These are phyloP conservation scores for Phrynocephalus vlangalii DNA, from an alignment of 2,797 vertebrate genomes.

Conservation along the genomic window DNA sequence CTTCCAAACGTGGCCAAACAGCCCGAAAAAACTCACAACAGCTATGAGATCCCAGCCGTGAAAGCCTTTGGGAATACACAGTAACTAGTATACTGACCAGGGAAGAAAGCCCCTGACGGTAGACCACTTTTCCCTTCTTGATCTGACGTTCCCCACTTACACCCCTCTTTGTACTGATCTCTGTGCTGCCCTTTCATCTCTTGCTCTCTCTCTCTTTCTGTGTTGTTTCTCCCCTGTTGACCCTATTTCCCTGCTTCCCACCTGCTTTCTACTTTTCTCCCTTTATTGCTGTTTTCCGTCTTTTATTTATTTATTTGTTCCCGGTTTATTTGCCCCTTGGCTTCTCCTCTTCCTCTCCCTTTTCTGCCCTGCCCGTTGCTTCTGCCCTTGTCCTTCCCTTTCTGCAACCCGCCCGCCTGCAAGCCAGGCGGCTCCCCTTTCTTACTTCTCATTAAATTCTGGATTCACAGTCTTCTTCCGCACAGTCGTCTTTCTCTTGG, in stretches of 20 bases:
- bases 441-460: constrained; percentile 90
- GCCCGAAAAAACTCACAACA: no score
- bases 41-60: no score
- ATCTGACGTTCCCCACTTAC: neutral
- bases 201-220: neutral
- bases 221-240: neutral
- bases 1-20: no score
- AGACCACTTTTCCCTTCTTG: neutral
- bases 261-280: neutral
- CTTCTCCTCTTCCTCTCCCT: neutral
- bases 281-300: neutral
- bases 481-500: constrained; percentile 89
- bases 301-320: neutral
- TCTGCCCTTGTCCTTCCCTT: neutral
- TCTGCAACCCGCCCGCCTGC: no score
- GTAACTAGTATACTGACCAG: neutral
- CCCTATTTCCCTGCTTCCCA: neutral
- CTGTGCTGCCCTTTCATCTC: neutral
- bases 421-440: neutral
- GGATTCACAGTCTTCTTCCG: constrained; percentile 90
- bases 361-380: neutral
- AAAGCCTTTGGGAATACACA: neutral
- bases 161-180: neutral
- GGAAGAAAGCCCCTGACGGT: neutral
- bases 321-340: neutral